Evolutionary conservation across 1,140 invertebrate genomes (phyloP), one percentile per base, ranked within the genome.

Genomic region (Cydia strobilella): DNA sequence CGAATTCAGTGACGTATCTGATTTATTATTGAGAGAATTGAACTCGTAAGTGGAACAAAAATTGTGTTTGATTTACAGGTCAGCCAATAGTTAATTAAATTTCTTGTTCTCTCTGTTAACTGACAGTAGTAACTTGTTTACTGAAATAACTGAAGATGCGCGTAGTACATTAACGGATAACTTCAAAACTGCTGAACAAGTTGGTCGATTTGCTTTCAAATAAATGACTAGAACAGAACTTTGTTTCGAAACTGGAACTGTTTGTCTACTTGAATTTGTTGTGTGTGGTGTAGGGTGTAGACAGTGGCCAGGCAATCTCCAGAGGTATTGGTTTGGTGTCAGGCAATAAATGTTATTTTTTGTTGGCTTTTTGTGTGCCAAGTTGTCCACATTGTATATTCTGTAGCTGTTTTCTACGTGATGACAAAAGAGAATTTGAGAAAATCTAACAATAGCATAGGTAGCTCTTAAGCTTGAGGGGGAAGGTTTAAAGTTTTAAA

Each of bases 1-100:
- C 63, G 18, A 31, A 69, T 69, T 69, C 65, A 69, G 31, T 35
- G 65, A 69, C 27, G 65, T 66, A 15, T 23, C 65, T 69, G 65
- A 69, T 69, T 69, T 69, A 69, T 69, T 69, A 39, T 35, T n/a
- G n/a, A 69, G 35, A 69, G 65, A 39, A 69, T 39, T 69, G 31
- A 10, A 69, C 27, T 69, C 13, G 65, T 39, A 39, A 69, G 31
- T 69, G 65, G 65, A 42, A 35, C 65, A 69, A n/a, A 66, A 66
- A 69, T 69, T 69, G 31, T 69, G 31, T 69, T 69, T 69, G 65
- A 69, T 42, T 69, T 69, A 69, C 31, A 69, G 31, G n/a, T 66
- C 25, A 18, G 27, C 25, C 51, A 18, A 31, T 25, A 69, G 65
- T 35, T 69, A 18, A 69, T 69, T 69, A 69, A 69, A 35, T 69